Percentiles rank a stretch among this genome's conserved stretches.
These are phyloP conservation scores for Steatornis caripensis DNA, from an alignment of 2,113 vertebrate genomes.

Conservation along the genomic window DNA sequence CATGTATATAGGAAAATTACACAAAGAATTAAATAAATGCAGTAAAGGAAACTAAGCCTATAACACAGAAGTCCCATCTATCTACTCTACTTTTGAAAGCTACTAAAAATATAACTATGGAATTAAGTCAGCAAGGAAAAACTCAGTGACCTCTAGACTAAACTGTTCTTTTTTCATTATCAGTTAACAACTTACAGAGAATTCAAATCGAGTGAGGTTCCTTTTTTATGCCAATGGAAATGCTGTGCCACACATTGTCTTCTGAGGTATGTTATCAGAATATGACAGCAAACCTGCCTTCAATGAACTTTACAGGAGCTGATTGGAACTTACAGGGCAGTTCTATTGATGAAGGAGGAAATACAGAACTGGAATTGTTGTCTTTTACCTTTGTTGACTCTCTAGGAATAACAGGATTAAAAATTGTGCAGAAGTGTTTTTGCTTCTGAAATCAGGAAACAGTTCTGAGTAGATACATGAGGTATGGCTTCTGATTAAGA, in stretches of 20 bases:
- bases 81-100: not conserved
- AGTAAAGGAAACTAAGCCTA: not conserved
- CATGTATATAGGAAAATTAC: not conserved
- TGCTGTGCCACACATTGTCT: not conserved
- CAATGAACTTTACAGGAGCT: not conserved
- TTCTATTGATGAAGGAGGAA: not conserved
- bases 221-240: not conserved
- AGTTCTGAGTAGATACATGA: not conserved
- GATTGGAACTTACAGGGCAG: not conserved
- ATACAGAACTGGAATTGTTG: not conserved
- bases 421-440: not conserved
- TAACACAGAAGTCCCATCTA: not conserved
- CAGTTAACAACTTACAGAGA: not conserved
- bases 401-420: not conserved
- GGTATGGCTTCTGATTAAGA: not conserved
- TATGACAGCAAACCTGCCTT: not conserved
- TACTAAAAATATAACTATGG: not conserved
- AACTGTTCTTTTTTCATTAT: not conserved
- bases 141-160: not conserved
- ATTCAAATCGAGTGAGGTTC: not conserved
- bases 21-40: not conserved
- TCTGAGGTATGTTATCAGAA: not conserved
- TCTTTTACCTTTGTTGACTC: not conserved
- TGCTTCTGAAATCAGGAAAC: not conserved
- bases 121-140: not conserved